Conservation (phyloP, 2,113 vertebrate species). For the Elgaria multicarinata region DNA sequence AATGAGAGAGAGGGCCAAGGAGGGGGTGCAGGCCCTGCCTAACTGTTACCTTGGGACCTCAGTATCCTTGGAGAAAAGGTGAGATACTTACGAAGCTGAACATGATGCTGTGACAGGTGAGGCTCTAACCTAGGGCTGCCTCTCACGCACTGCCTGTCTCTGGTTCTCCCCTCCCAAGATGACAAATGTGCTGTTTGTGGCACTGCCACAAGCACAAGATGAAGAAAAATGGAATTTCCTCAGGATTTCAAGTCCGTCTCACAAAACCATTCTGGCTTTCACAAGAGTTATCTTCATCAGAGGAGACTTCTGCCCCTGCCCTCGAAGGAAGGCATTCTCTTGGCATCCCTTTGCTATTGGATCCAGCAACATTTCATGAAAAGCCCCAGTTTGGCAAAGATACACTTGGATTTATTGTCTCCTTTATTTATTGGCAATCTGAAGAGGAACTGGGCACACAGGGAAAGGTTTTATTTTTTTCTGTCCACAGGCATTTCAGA, state of each 20-base stretch:
- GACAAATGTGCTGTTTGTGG: not conserved
- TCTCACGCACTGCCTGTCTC: not conserved
- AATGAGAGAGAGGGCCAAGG: too few species aligned
- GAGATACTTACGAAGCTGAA: too few species aligned
- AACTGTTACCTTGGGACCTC: too few species aligned
- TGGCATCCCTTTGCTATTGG: rapidly evolving
- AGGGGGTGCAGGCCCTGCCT: too few species aligned
- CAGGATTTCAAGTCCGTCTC: not conserved
- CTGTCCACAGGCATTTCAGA: not conserved
- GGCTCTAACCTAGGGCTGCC: too few species aligned
- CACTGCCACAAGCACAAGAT: too few species aligned
- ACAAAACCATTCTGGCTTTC: not conserved
- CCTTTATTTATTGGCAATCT: conserved; percentile 34
- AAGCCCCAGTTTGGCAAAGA: not conserved
- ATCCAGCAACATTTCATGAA: not conserved
- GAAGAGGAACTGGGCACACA: not conserved
- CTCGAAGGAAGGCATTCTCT: rapidly evolving
- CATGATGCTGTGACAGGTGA: too few species aligned
- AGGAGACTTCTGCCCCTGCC: not conserved
- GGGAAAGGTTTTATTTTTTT: not conserved
- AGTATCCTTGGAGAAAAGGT: too few species aligned
- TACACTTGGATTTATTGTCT: conserved; percentile 34
- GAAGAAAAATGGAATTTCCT: not conserved
- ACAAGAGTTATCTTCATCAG: rapidly evolving
- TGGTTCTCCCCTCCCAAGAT: not conserved